Evolutionary conservation across 2,888 invertebrate species (phyloP).

Genomic region (Neoitamus cyanurus): DNA sequence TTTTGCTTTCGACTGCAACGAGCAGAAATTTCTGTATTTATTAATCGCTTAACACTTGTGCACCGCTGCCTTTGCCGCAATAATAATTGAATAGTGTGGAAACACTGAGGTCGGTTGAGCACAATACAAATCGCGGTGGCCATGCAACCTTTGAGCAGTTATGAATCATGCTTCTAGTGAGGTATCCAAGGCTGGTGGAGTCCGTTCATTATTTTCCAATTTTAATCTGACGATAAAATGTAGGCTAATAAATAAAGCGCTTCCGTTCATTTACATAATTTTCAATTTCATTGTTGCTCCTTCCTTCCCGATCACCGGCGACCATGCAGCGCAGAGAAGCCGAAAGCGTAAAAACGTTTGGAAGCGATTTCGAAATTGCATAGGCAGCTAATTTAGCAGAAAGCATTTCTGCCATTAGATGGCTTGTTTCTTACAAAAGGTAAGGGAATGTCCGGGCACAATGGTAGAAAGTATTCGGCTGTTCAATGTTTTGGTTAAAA

Average conservation of each 20-base stretch:
- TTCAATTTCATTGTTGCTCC: not conserved
- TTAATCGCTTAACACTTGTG: not conserved
- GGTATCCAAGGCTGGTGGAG: not conserved
- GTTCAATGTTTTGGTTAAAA: not conserved
- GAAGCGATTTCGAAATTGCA: not conserved
- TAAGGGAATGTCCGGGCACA: not conserved
- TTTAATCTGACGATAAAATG: not conserved
- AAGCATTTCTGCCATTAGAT: not conserved
- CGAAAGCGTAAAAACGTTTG: conserved; percentile 15
- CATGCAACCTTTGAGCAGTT: not conserved
- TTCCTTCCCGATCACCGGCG: not conserved
- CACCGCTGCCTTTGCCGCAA: not conserved
- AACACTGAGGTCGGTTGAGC: not conserved
- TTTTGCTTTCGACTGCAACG: conserved; percentile 11
- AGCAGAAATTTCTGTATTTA: conserved; percentile 4
- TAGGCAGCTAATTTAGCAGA: conserved; percentile 6
- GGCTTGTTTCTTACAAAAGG: not conserved
- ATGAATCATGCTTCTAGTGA: not conserved
- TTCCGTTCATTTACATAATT: conserved; percentile 25
- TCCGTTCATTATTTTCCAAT: not conserved
- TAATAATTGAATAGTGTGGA: conserved; percentile 6
- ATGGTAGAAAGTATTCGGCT: not conserved
- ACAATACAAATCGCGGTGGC: not conserved
- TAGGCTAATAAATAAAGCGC: conserved; percentile 12
- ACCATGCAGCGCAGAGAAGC: not conserved